Conservation (phyloP, 2,113 vertebrate genomes). For the Stercorarius parasiticus region DNA sequence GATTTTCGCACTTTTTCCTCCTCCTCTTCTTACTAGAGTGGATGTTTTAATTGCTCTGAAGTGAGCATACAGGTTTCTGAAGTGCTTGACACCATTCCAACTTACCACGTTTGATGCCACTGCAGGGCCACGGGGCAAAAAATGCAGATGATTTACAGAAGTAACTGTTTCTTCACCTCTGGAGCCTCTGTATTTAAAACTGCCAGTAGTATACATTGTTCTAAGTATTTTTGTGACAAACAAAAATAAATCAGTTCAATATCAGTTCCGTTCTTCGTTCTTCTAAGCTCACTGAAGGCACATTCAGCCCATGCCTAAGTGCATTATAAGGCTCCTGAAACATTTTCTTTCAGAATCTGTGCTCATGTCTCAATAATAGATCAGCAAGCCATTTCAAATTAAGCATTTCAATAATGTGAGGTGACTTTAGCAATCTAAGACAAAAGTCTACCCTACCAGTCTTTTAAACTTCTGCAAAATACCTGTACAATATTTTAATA, state of each 20-base stretch:
- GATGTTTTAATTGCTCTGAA: not conserved
- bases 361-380: not conserved
- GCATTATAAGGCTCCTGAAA: not conserved
- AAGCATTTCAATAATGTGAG: not conserved
- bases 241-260: not conserved
- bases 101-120: not conserved
- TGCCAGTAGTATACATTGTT: not conserved
- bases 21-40: not conserved
- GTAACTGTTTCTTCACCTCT: not conserved
- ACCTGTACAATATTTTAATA: not conserved
- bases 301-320: not conserved
- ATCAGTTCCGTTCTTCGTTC: not conserved
- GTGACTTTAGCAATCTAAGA: not conserved
- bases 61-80: not conserved
- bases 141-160: not conserved
- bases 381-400: not conserved
- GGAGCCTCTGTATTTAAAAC: not conserved
- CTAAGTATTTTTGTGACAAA: not conserved
- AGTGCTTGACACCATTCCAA: not conserved
- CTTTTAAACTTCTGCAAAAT: not conserved
- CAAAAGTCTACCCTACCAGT: not conserved
- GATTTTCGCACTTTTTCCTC: not conserved
- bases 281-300: not conserved
- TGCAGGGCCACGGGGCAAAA: not conserved
- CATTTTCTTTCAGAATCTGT: not conserved